These are phyloP conservation scores for Panthera uncia DNA, from an alignment of 2,113 vertebrate species.

Conservation along the genomic window DNA sequence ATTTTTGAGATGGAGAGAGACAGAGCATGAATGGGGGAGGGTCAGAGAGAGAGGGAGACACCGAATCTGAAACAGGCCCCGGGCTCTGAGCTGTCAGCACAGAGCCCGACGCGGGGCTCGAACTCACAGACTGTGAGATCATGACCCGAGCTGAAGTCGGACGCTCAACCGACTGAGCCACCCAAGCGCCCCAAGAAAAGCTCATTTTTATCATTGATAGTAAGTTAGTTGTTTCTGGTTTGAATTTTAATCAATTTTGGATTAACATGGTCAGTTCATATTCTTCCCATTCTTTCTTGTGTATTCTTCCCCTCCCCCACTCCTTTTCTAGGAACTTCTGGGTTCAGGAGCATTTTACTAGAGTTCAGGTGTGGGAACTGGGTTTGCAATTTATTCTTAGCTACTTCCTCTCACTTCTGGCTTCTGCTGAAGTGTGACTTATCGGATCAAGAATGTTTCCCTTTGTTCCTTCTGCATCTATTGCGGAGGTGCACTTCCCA, in stretches of 20 bases:
- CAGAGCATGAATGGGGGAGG: no score
- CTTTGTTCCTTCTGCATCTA: background rate
- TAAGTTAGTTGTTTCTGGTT: background rate
- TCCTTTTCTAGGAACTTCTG: background rate
- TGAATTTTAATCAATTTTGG: background rate
- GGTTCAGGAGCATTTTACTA: background rate
- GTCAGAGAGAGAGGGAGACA: no score
- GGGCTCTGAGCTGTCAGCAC: no score
- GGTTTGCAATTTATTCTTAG: background rate
- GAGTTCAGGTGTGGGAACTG: background rate
- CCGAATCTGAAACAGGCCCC: no score
- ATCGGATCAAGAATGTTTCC: background rate
- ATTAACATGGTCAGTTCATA: background rate
- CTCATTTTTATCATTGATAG: background rate
- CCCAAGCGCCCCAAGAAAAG: background rate
- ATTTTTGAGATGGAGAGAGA: no score
- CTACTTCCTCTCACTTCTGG: background rate
- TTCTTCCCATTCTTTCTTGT: background rate
- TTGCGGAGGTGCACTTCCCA: background rate
- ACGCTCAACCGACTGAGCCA: no score
- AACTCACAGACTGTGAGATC: no score
- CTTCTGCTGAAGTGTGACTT: background rate
- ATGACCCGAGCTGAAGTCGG: no score
- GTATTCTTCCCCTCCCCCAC: rapidly evolving
- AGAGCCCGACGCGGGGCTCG: no score